Percentiles rank a stretch among this genome's conserved stretches.
Conservation (phyloP, 2,888 invertebrate species). For the Oxystoma pomonae region DNA sequence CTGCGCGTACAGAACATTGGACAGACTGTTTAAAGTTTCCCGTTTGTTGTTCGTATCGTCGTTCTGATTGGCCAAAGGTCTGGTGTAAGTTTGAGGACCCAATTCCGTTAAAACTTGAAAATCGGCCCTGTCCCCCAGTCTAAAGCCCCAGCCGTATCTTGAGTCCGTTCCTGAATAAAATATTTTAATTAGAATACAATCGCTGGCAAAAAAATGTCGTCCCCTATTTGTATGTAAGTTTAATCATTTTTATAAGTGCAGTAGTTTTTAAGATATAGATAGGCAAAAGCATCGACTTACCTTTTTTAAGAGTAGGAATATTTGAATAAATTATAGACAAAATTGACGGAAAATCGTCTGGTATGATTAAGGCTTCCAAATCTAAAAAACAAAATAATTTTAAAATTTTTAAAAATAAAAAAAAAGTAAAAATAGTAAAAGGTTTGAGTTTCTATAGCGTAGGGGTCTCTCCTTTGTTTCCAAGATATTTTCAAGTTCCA, state of each 20-base stretch:
- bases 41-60: conserved; percentile 43
- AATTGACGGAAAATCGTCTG: conserved; percentile 75
- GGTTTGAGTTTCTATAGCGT: too few relatives aligned
- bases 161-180: conserved; percentile 72
- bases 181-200: too few relatives aligned
- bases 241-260: too few relatives aligned
- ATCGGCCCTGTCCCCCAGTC: conserved; percentile 77
- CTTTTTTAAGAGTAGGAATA: conserved; percentile 81
- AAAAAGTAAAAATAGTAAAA: too few relatives aligned
- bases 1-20: conserved; percentile 43
- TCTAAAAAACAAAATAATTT: conserved; percentile 46
- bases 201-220: too few relatives aligned
- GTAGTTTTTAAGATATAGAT: too few relatives aligned
- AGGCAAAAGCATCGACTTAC: too few relatives aligned
- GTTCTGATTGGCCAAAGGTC: conserved; percentile 55
- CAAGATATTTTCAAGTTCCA: too few relatives aligned
- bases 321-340: conserved; percentile 78
- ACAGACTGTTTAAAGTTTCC: conserved; percentile 45
- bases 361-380: conserved; percentile 61
- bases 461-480: too few relatives aligned
- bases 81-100: conserved; percentile 74
- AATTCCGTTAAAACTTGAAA: conserved; percentile 72
- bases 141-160: conserved; percentile 72
- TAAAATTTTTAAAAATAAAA: too few relatives aligned
- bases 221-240: too few relatives aligned